These are phyloP conservation scores for Eulemur rufifrons DNA, from an alignment of 2,113 vertebrate genomes.

Conservation along the genomic window DNA sequence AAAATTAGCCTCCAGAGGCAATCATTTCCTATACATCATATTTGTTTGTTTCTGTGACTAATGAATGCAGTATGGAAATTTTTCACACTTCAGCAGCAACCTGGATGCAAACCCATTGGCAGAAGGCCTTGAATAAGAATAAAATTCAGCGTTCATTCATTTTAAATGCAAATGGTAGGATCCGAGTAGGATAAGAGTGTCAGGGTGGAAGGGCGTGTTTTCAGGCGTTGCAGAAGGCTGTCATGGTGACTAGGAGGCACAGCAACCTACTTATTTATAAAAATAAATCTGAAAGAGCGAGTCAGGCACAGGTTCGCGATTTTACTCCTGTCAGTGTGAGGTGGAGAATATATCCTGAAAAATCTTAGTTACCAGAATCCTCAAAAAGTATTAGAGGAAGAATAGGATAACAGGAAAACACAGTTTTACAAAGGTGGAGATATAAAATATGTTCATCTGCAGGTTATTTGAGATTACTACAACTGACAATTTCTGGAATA, in stretches of 20 bases:
- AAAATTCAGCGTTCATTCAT: constrained; percentile 68
- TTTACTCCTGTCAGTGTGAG: not conserved
- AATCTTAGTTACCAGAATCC: not conserved
- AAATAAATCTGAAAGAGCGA: constrained; percentile 40
- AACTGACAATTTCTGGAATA: not conserved
- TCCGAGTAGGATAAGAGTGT: not conserved
- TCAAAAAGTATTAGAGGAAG: not conserved
- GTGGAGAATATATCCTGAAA: not conserved
- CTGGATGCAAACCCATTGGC: constrained; percentile 74
- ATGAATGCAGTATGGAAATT: constrained; percentile 68
- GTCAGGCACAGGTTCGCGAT: not conserved
- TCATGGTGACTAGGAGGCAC: constrained; percentile 16
- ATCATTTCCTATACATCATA: constrained; percentile 55
- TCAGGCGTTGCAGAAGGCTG: constrained; percentile 12
- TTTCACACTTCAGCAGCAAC: constrained; percentile 69
- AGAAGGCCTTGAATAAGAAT: constrained; percentile 66
- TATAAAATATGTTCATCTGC: not conserved
- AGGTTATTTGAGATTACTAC: not conserved
- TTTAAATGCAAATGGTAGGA: constrained; percentile 79
- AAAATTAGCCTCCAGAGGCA: constrained; percentile 56
- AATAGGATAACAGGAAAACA: not conserved
- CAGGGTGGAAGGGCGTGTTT: not conserved
- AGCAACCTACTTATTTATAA: constrained; percentile 49
- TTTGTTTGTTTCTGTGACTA: constrained; percentile 76
- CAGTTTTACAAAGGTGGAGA: not conserved